Evolutionary conservation across 2,888 invertebrate genomes (phyloP).

Genomic region (Nudaria mundana): DNA sequence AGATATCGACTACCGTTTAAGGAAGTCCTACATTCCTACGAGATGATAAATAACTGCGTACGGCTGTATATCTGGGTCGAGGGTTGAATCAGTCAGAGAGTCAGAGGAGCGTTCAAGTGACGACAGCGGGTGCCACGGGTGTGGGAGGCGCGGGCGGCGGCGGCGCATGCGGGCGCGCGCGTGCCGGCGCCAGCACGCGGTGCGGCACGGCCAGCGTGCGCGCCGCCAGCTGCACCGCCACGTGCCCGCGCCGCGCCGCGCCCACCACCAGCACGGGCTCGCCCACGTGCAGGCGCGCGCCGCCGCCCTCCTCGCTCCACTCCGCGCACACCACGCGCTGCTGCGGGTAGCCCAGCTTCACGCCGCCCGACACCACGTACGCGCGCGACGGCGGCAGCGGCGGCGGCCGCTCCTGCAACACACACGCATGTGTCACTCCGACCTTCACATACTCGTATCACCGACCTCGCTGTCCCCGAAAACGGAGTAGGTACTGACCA

Average conservation of each 20-base stretch:
- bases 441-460: not conserved
- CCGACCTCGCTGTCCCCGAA: too few species aligned
- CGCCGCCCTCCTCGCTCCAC: slow-evolving; percentile 82
- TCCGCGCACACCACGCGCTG: slow-evolving; percentile 94
- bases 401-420: slow-evolving; percentile 90
- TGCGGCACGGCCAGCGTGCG: slow-evolving; percentile 68
- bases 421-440: not conserved
- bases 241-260: slow-evolving; percentile 92
- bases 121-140: slow-evolving; percentile 22
- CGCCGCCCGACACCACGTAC: slow-evolving; percentile 94
- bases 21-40: too few species aligned
- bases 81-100: too few species aligned
- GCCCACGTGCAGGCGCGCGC: slow-evolving; percentile 84
- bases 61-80: too few species aligned
- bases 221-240: slow-evolving; percentile 85
- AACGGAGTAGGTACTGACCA: slow-evolving; percentile 75
- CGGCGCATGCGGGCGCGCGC: slow-evolving; percentile 55
- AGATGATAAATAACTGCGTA: too few species aligned
- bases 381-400: slow-evolving; percentile 94
- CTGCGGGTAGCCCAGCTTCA: slow-evolving; percentile 96
- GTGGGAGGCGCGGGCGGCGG: slow-evolving; percentile 39
- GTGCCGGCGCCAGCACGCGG: slow-evolving; percentile 66
- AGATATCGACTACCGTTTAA: too few species aligned
- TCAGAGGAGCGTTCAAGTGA: not conserved
- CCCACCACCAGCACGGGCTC: slow-evolving; percentile 94